Conservation (phyloP, 1,140 invertebrate genomes). For the Lordiphosa stackelbergi region DNA sequence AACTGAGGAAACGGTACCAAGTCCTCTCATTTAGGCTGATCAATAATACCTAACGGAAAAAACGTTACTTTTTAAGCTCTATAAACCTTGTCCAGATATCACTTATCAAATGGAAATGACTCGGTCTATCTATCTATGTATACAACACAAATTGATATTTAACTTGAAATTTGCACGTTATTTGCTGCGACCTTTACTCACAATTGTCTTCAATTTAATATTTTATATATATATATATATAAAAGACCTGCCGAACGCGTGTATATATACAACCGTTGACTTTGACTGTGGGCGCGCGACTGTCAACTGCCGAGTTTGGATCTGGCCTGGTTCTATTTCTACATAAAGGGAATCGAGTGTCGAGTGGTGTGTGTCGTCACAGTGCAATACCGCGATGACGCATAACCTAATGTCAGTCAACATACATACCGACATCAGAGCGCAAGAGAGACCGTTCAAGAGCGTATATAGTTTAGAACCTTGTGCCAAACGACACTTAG, state of each 20-base stretch:
- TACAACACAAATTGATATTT: slow-evolving; percentile 4
- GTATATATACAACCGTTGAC: slow-evolving; percentile 44
- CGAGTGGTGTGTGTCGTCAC: slow-evolving; percentile 16
- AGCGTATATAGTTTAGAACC: slow-evolving; percentile 28
- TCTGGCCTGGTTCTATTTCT: slow-evolving; percentile 25
- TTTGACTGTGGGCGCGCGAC: slow-evolving; percentile 62
- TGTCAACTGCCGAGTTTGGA: slow-evolving; percentile 52
- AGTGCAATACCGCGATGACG: slow-evolving; percentile 21
- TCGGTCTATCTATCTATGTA: slow-evolving; percentile 1
- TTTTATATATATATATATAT: slow-evolving; percentile 28
- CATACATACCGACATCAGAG: slow-evolving; percentile 11
- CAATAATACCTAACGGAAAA: not conserved
- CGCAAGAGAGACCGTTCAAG: slow-evolving; percentile 3
- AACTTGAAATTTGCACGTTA: slow-evolving; percentile 26
- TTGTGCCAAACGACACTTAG: slow-evolving; percentile 39
- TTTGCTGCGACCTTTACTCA: slow-evolving; percentile 50
- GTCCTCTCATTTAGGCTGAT: not conserved
- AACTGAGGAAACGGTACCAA: no score
- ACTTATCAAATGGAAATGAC: slow-evolving; percentile 10
- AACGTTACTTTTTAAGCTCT: not conserved
- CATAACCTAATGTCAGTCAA: slow-evolving; percentile 33
- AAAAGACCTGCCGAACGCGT: slow-evolving; percentile 15
- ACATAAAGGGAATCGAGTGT: slow-evolving; percentile 3
- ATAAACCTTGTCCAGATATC: slow-evolving; percentile 5
- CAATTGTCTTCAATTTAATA: slow-evolving; percentile 74